Evolutionary conservation across 2,113 vertebrate species (phyloP), one percentile per base, ranked within the genome.

Genomic region (Entelurus aequoreus): DNA sequence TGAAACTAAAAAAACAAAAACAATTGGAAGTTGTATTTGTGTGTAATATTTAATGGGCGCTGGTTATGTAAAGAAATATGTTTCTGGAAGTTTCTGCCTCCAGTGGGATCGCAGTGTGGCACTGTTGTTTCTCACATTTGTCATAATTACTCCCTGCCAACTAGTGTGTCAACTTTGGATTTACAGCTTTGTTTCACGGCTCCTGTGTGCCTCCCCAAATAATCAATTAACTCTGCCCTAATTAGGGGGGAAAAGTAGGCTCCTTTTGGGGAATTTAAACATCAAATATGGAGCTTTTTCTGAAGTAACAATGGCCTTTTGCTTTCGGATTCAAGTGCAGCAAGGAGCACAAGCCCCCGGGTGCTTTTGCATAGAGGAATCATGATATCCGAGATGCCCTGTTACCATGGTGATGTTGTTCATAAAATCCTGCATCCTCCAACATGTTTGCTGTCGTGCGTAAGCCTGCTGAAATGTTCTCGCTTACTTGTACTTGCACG

Each of bases 311-410:
- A 82, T 63, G 42, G 71, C n/a, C 37, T 67, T 19, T 73, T 74
- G 54, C 63, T 14, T 35, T 80, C 66, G 48, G 59, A 74, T 74
- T 83, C 52, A 75, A 73, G 78, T 77, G 78, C 73, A 81, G 58
- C 73, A 84, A 85, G 84, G 76, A 79, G 66, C 69, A 75, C n/a
- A 71, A 69, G 48, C 62, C 69, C 74, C 65, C 44, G 72, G 59
- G 21, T 66, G 48, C 53, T 59, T 42, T 14, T 36, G 69, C 48
- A 60, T 28, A 35, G 46, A 63, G 65, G 36, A 66, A 71, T 66
- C 63, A 54, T 66, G 55, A 53, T 66, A 74, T 72, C 71, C 73
- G 40, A 62, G 42, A 46, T 66, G 63, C 57, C 44, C 69, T 62
- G 68, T 79, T 76, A 70, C 76, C 63, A 83, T 74, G 66, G 66